Conservation (phyloP, 2,797 vertebrate species). For the Myoxocephalus aenaeus region DNA sequence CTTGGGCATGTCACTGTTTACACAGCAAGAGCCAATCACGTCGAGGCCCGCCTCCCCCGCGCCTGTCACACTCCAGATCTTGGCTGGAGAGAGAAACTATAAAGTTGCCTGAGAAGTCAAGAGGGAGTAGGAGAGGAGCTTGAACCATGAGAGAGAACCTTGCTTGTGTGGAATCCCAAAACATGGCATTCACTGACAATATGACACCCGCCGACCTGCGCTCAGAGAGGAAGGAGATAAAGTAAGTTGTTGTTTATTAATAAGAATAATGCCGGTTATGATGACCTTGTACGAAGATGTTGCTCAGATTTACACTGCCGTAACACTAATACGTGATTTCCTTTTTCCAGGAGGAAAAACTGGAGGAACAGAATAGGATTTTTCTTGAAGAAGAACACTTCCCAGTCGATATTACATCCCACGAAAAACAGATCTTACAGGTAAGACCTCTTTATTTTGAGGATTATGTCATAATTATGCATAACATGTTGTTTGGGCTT, state of each 20-base stretch:
- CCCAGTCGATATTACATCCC: constrained; percentile 15
- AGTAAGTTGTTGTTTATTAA: constrained; percentile 61
- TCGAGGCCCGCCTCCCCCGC: constrained; percentile 33
- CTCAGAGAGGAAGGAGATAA: constrained; percentile 57
- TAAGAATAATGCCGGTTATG: neutral
- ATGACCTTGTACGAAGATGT: neutral
- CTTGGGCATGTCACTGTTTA: constrained; percentile 55
- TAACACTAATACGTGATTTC: neutral
- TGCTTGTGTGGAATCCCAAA: constrained; percentile 3
- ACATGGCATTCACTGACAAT: constrained; percentile 59
- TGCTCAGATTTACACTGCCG: neutral
- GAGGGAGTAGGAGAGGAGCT: constrained; percentile 52
- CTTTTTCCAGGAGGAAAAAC: constrained; percentile 69
- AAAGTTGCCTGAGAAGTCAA: constrained; percentile 65
- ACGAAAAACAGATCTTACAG: constrained; percentile 61
- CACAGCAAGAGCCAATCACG: constrained; percentile 65
- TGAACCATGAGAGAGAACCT: constrained; percentile 67
- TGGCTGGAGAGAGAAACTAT: constrained; percentile 58
- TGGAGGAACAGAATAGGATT: constrained; percentile 77
- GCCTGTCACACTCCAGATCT: neutral
- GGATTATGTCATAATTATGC: neutral
- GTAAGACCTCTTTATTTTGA: constrained; percentile 49
- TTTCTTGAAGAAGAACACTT: constrained; percentile 69
- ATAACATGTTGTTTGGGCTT: neutral
- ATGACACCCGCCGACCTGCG: constrained; percentile 48